Base-by-base conservation (phyloP, 2,888 invertebrate species). In the Mechanitis messenoides region DNA sequence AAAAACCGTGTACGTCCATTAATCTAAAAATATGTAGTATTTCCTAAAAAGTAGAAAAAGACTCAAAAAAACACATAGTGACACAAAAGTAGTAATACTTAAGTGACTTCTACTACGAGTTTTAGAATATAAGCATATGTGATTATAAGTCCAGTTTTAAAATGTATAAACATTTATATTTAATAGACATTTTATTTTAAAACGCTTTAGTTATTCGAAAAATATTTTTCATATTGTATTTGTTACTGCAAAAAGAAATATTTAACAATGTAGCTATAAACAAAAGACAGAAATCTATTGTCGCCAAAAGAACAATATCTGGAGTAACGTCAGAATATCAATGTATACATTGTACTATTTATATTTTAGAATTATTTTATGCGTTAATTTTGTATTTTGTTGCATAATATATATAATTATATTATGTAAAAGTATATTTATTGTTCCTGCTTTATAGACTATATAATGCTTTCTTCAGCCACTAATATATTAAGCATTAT, bases 51-150 rank as follows among this genome's bases (percentile, higher is more conserved):
- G 42, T 47, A 50, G 58, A 50, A 56, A 60, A 55, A 38, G 31
- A 55, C 55, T 53, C 53, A 53, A 53, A 59, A 56, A 62, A 62
- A 53, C 53, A 59, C 56, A 56, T 53, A 62, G 56, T 59, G 45
- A 53, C 56, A 59, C 45, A 56, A 59, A 62, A 59, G 53, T 53
- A 56, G 45, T 56, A 56, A 59, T 59, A 59, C 55, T 59, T 56
- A 62, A 59, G 59, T 59, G 46, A 53, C 56, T 53, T 42, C 42
- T 62, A 62, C 62, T 20, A 59, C 56, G 62, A 56, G 58, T 54
- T 59, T 45, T 31, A 56, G 46, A 31, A 55, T 31, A 53, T 42
- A 33, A 53, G 35, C 45, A 59, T 45, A 33, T 28, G 55, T 38
- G 9, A 20, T 20, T 20, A 20, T 20, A 20, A 20, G 20, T 55